Evolutionary conservation across 2,113 vertebrate genomes (phyloP).

Genomic region (Mastomys coucha): DNA sequence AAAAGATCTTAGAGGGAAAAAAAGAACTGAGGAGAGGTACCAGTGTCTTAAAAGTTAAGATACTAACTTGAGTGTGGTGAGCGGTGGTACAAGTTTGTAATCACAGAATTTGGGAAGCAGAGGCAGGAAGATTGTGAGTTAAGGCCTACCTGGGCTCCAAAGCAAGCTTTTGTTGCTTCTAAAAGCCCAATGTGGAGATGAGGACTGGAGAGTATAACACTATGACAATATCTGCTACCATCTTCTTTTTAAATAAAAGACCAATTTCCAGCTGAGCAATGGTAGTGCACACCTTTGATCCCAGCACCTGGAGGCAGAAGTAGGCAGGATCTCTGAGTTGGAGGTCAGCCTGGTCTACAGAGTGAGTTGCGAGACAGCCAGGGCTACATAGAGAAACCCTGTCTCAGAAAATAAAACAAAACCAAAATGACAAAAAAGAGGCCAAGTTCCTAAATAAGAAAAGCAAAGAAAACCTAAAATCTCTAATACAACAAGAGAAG

Average conservation of each 20-base stretch:
- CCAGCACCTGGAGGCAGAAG: not conserved
- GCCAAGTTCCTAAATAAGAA: not conserved
- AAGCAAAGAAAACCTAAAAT: constrained; percentile 25
- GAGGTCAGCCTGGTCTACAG: not conserved
- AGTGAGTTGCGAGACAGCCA: not conserved
- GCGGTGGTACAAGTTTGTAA: not conserved
- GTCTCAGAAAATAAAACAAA: not conserved
- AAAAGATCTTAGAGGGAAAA: not conserved
- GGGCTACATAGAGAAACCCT: not conserved
- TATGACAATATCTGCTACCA: no score
- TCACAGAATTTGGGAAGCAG: not conserved
- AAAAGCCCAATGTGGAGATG: not conserved
- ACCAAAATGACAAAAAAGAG: not conserved
- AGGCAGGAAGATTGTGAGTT: not conserved
- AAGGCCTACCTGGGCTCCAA: not conserved
- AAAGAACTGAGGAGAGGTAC: not conserved
- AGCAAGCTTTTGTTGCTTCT: not conserved
- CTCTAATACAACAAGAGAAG: not conserved
- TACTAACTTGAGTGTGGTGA: not conserved
- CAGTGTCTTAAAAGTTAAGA: not conserved
- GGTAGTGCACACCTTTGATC: not conserved
- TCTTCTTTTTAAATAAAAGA: constrained; percentile 28
- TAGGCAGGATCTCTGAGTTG: not conserved
- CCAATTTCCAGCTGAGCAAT: not conserved
- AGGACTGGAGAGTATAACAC: not conserved